These are phyloP conservation scores for Pollenia griseotomentosa DNA, from an alignment of 2,888 invertebrate genomes.

Conservation along the genomic window DNA sequence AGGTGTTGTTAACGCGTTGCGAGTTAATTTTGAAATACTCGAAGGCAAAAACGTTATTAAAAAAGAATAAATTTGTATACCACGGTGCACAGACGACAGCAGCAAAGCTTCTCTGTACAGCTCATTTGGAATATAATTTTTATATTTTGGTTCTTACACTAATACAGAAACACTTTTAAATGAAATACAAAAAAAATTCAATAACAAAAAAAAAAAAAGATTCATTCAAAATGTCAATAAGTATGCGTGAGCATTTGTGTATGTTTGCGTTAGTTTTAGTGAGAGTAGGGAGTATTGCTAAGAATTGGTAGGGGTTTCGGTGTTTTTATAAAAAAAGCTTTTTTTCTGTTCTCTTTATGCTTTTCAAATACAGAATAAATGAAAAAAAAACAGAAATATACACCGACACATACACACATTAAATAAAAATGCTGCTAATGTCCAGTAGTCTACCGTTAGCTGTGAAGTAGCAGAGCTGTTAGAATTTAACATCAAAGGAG, in stretches of 20 bases:
- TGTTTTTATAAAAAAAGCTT: conserved; percentile 52
- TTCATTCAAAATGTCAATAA: background rate
- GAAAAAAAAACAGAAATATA: background rate
- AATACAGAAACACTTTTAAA: conserved; percentile 17
- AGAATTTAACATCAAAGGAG: background rate
- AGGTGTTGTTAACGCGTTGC: conserved; percentile 80
- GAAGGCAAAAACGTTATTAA: conserved; percentile 69
- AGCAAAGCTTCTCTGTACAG: conserved; percentile 63
- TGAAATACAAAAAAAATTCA: conserved; percentile 18
- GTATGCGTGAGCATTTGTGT: conserved; percentile 41
- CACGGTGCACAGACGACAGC: conserved; percentile 63
- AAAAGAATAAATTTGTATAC: conserved; percentile 64
- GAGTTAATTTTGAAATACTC: conserved; percentile 80
- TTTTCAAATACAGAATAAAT: conserved; percentile 61
- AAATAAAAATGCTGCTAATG: conserved; percentile 36
- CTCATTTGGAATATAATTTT: conserved; percentile 20
- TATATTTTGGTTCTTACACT: conserved; percentile 57
- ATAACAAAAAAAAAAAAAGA: conserved; percentile 22
- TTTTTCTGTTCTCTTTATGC: conserved; percentile 44
- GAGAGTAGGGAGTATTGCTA: conserved; percentile 30
- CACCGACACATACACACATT: background rate
- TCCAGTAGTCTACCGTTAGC: background rate
- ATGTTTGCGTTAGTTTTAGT: conserved; percentile 1
- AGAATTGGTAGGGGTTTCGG: conserved; percentile 55
- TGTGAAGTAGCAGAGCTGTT: background rate